Base-by-base conservation (phyloP, 2,797 vertebrate species). In the Sylvilagus floridanus region DNA sequence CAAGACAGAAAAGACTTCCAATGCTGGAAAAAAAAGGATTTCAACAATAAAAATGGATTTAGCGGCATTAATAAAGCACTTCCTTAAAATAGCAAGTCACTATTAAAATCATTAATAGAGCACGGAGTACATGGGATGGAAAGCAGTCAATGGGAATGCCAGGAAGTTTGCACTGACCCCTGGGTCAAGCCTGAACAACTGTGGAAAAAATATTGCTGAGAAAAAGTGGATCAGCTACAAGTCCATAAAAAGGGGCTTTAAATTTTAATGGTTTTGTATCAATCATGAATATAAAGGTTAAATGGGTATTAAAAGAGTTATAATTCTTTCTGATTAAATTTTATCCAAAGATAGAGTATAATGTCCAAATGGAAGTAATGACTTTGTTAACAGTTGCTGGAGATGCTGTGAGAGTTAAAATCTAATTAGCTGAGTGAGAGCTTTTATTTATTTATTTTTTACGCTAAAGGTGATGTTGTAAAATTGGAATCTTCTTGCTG, bases 311-410 rank as follows among this genome's bases (percentile, higher is more conserved):
- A 97, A 97, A 97, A 96, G 81, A 97, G 93, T 88, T 97, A 95
- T 98, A 97, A 98, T 97, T 98, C 97, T 97, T 97, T 88, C 97
- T 97, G 97, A 98, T 98, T 98, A 98, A 97, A 97, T 96, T 98
- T 97, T 97, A 98, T 98, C 95, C 75, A 5, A 97, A 96, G 96
- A 93, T 90, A 97, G 95, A 98, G 96, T 97, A 96, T 98, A 98
- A 98, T 93, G 93, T 95, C 96, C 95, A 92, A 95, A 96, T 97
- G 94, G 96, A 98, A 98, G 98, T 96, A 86, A 95, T 91, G 95
- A 95, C 91, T 97, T 97, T 96, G 97, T 97, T 97, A 97, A 96
- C 93, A 97, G 96, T 96, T 94, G 96, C 89, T 93, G 95, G 24
- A 92, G 77, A 92, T 63, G 95, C 88, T 76, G 73, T 95, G 96